A percentile compares a stretch with the other conserved stretches of the same genome.
Evolutionary conservation across 2,797 vertebrate species (phyloP).

Genomic region (Hydrophis major): DNA sequence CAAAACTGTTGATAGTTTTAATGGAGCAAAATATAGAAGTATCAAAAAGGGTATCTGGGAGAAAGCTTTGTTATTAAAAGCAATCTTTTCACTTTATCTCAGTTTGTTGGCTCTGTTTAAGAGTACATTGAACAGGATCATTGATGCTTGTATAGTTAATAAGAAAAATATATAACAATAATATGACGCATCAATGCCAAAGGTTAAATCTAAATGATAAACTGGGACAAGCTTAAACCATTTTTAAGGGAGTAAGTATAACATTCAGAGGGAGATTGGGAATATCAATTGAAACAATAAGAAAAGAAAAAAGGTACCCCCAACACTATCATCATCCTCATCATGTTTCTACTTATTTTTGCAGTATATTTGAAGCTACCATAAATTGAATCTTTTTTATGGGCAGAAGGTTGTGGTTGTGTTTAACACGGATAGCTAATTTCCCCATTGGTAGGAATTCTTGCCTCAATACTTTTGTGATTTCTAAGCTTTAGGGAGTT

Average conservation of each 20-base stretch:
- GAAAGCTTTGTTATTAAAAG: not conserved
- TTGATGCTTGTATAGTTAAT: not conserved
- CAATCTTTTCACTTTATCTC: not conserved
- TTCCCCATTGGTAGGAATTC: not conserved
- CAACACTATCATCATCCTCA: not conserved
- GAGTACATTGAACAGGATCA: not conserved
- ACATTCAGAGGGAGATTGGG: not conserved
- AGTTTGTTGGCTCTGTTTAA: conserved; percentile 1
- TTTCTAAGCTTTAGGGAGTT: too few relatives aligned
- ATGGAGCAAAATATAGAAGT: conserved; percentile 2
- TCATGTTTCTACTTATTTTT: not conserved
- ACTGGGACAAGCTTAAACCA: not conserved
- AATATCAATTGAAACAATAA: not conserved
- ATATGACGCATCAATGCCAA: not conserved
- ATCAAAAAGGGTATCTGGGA: not conserved
- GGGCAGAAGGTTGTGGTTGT: not conserved
- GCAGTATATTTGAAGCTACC: not conserved
- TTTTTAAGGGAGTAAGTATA: not conserved
- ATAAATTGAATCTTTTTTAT: not conserved
- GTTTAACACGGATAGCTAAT: not conserved
- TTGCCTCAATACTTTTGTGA: not conserved
- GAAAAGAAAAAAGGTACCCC: not conserved
- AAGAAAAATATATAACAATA: conserved; percentile 17
- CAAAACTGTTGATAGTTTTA: conserved; percentile 9
- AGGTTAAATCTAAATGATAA: conserved; percentile 4